Conservation (phyloP, 2,797 vertebrate species). For the Chiroxiphia lanceolata region DNA sequence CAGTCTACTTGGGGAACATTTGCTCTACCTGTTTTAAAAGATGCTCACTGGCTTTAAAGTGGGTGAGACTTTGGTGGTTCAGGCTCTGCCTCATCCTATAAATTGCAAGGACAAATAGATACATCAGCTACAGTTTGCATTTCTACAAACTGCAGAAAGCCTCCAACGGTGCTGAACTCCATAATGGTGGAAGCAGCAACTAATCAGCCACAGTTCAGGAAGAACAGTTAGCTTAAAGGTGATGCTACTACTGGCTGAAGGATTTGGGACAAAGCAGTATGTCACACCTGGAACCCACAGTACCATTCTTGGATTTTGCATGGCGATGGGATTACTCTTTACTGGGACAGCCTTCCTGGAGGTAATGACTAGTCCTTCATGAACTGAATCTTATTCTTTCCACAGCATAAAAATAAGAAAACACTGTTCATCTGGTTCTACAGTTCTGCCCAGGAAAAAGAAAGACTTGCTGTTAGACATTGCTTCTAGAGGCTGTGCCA, state of each 20-base stretch:
- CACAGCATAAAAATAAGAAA: neutral
- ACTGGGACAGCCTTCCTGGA: neutral
- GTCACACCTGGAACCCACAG: neutral
- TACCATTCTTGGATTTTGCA: neutral
- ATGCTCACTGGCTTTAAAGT: neutral
- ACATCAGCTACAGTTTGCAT: neutral
- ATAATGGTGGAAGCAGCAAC: neutral
- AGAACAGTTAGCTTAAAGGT: neutral
- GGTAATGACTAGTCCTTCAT: neutral
- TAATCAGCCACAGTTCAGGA: neutral
- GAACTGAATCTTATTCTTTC: neutral
- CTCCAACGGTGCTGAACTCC: neutral
- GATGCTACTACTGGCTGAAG: neutral
- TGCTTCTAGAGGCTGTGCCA: neutral
- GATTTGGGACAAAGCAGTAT: neutral
- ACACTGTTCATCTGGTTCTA: neutral
- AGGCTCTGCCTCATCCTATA: neutral
- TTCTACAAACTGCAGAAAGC: neutral
- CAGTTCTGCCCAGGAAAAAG: neutral
- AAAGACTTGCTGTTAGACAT: neutral
- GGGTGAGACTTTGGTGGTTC: neutral
- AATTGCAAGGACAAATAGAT: neutral
- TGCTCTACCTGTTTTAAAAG: neutral
- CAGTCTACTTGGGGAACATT: neutral
- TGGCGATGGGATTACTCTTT: neutral